phyloP scores from a whole-genome alignment of 2,888 invertebrate species.

The Cloeon dipterum region DNA sequence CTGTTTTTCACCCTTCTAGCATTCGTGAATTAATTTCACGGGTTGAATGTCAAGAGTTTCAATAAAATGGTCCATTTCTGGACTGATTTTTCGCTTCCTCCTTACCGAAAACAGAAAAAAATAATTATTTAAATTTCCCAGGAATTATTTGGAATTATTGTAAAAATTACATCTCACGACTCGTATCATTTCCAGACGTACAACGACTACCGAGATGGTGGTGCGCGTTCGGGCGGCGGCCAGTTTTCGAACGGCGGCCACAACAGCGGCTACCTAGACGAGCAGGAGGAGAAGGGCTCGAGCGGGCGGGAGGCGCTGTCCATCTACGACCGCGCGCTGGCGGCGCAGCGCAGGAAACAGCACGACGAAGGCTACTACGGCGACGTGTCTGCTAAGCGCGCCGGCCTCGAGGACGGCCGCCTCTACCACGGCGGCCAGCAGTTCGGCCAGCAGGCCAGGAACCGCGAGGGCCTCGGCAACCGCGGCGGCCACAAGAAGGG shows the following conservation, averaged over 20 bases:
- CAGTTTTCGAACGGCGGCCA: not conserved
- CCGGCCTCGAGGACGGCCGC: constrained; percentile 33
- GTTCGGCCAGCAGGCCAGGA: constrained; percentile 28
- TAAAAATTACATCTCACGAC: not conserved
- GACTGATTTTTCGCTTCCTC: no score
- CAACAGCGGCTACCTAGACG: constrained; percentile 3
- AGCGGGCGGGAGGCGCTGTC: not conserved
- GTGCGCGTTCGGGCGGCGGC: not conserved
- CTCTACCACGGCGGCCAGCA: constrained; percentile 43
- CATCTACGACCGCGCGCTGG: constrained; percentile 10
- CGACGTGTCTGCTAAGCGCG: constrained; percentile 14
- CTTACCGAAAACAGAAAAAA: no score
- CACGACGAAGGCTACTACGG: constrained; percentile 58
- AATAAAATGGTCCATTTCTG: no score
- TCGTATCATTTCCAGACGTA: not conserved
- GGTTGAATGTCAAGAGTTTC: no score
- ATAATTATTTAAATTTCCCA: no score
- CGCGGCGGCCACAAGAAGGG: constrained; percentile 32
- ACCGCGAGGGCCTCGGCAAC: not conserved
- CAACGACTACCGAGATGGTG: not conserved
- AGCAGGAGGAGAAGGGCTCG: not conserved
- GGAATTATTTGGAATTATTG: no score
- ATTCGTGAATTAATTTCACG: no score
- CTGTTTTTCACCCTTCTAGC: no score
- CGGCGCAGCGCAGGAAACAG: constrained; percentile 47